These are phyloP conservation scores for Hyphantria cunea DNA, from an alignment of 1,140 invertebrate species.

Conservation along the genomic window DNA sequence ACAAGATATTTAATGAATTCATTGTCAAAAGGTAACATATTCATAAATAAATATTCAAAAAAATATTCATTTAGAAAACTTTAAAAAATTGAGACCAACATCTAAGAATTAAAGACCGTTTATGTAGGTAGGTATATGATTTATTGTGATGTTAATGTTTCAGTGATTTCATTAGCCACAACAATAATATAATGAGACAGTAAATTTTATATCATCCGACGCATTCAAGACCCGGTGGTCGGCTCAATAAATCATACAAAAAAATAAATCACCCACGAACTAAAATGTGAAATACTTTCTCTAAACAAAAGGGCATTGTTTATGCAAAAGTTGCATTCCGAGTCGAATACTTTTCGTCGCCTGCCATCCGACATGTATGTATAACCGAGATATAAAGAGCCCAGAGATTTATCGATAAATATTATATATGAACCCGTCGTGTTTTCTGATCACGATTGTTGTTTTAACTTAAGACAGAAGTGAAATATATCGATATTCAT, in stretches of 20 bases:
- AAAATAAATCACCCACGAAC: conserved; percentile 75
- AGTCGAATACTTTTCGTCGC: conserved; percentile 75
- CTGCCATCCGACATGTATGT: conserved; percentile 52
- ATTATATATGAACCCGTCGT: conserved; percentile 65
- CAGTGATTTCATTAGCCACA: too few relatives aligned
- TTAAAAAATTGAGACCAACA: too few relatives aligned
- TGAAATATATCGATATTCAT: conserved; percentile 46
- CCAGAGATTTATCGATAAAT: conserved; percentile 69
- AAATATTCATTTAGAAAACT: too few relatives aligned
- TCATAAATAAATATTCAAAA: too few relatives aligned
- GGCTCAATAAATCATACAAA: conserved; percentile 76
- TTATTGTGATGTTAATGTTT: too few relatives aligned
- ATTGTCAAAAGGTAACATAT: too few relatives aligned
- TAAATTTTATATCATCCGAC: conserved; percentile 31
- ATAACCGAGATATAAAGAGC: conserved; percentile 51
- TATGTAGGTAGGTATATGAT: too few relatives aligned
- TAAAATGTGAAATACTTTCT: conserved; percentile 80
- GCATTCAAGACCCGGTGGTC: conserved; percentile 50
- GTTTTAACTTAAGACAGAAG: conserved; percentile 54
- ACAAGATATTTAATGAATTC: too few relatives aligned
- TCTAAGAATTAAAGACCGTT: too few relatives aligned
- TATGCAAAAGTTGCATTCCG: conserved; percentile 77
- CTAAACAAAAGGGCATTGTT: conserved; percentile 79
- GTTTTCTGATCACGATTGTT: conserved; percentile 70
- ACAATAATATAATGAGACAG: not conserved